These are phyloP conservation scores for Pycnomerus fuliginosus DNA, from an alignment of 2,888 invertebrate species.

Conservation along the genomic window DNA sequence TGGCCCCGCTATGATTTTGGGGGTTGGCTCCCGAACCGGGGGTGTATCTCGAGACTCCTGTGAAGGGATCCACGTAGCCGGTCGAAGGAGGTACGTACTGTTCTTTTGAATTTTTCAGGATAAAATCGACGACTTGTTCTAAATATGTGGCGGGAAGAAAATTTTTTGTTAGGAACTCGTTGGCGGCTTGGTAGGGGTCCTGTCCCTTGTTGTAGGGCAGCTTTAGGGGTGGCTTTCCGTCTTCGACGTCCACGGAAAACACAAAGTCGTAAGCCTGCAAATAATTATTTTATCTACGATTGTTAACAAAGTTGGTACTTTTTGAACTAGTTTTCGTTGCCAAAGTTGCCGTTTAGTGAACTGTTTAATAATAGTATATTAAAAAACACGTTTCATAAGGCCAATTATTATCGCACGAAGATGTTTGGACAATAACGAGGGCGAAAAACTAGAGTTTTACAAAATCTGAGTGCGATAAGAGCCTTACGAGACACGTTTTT, in stretches of 20 bases:
- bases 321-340: no score
- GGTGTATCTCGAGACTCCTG: conserved; percentile 64
- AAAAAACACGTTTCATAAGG: no score
- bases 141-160: conserved; percentile 82
- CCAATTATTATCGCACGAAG: no score
- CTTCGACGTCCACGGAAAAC: conserved; percentile 93
- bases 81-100: conserved; percentile 45
- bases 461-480: no score
- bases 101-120: conserved; percentile 74
- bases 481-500: no score
- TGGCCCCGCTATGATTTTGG: conserved; percentile 40
- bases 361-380: no score
- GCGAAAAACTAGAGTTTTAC: no score
- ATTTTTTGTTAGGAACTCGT: conserved; percentile 84
- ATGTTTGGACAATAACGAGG: no score
- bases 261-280: conserved; percentile 87
- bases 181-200: conserved; percentile 91
- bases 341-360: no score
- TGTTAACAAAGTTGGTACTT: no score
- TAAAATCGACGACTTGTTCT: conserved; percentile 90
- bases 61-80: conserved; percentile 66
- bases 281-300: background rate
- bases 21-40: conserved; percentile 52
- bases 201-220: conserved; percentile 87
- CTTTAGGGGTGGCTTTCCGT: conserved; percentile 83